A percentile compares a stretch with the other conserved stretches of the same genome.
Conservation (phyloP, 2,113 vertebrate genomes). For the Empidonax traillii region DNA sequence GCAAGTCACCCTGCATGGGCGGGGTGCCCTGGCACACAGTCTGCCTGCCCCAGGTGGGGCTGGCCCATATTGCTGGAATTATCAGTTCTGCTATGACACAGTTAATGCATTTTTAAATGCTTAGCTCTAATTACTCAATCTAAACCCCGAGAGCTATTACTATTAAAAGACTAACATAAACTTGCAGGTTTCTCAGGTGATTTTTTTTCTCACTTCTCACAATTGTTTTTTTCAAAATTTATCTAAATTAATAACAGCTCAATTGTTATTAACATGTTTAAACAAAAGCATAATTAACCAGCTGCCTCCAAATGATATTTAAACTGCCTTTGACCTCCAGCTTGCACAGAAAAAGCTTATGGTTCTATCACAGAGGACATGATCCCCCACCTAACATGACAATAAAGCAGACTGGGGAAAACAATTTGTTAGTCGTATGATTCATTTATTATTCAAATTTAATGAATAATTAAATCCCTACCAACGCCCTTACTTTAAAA, state of each 20-base stretch:
- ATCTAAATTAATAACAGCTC: background rate
- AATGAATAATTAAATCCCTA: background rate
- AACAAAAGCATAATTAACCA: background rate
- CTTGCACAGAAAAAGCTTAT: background rate
- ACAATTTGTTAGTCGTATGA: background rate
- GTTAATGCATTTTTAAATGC: background rate
- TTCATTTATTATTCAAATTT: background rate
- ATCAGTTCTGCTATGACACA: background rate
- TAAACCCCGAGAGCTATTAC: background rate
- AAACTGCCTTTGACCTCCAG: background rate
- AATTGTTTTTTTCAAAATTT: background rate
- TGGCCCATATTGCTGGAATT: background rate
- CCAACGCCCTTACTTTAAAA: background rate
- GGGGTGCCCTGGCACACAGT: fast-evolving
- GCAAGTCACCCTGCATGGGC: fast-evolving
- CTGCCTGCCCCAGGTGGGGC: background rate
- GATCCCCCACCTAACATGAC: background rate
- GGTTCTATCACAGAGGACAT: background rate
- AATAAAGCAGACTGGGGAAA: background rate
- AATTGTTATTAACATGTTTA: background rate
- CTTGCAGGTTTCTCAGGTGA: background rate
- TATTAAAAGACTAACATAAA: background rate
- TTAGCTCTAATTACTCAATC: background rate
- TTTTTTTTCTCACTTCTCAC: background rate
- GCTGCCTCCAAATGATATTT: background rate